Evolutionary conservation across 2,888 invertebrate species (phyloP).

Genomic region (Prionchulus punctatus): DNA sequence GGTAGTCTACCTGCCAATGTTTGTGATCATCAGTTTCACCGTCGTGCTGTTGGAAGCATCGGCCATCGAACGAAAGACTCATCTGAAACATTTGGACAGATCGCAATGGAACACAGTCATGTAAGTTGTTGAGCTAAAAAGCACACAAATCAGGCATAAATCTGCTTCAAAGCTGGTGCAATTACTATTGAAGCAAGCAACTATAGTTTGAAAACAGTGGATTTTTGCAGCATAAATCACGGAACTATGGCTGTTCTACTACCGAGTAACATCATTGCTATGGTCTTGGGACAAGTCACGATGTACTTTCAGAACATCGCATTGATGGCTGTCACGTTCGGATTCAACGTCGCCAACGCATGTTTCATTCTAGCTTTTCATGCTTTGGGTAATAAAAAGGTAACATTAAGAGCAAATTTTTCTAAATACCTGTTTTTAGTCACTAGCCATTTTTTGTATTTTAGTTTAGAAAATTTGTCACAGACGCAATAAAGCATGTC

Average conservation of each 20-base stretch:
- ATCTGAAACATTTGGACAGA: not conserved
- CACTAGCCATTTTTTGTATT: too few relatives aligned
- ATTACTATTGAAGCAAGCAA: too few relatives aligned
- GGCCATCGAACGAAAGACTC: not conserved
- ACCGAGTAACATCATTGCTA: not conserved
- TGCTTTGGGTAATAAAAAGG: not conserved
- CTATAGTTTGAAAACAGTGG: too few relatives aligned
- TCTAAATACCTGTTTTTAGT: too few relatives aligned
- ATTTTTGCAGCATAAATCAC: not conserved
- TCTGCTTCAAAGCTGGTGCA: too few relatives aligned
- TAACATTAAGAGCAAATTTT: not conserved
- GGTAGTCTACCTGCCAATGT: not conserved
- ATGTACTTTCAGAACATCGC: not conserved
- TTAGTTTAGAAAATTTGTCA: too few relatives aligned
- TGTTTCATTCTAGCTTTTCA: not conserved
- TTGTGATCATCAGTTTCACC: not conserved
- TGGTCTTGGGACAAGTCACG: not conserved
- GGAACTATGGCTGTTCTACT: not conserved
- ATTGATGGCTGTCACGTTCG: not conserved
- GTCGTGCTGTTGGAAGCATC: not conserved
- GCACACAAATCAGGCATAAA: too few relatives aligned
- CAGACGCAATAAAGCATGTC: too few relatives aligned
- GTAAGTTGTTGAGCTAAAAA: too few relatives aligned
- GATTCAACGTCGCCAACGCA: not conserved
- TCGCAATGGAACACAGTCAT: not conserved